These are phyloP conservation scores for Pogoniulus pusillus DNA, from an alignment of 2,797 vertebrate genomes.

Conservation along the genomic window DNA sequence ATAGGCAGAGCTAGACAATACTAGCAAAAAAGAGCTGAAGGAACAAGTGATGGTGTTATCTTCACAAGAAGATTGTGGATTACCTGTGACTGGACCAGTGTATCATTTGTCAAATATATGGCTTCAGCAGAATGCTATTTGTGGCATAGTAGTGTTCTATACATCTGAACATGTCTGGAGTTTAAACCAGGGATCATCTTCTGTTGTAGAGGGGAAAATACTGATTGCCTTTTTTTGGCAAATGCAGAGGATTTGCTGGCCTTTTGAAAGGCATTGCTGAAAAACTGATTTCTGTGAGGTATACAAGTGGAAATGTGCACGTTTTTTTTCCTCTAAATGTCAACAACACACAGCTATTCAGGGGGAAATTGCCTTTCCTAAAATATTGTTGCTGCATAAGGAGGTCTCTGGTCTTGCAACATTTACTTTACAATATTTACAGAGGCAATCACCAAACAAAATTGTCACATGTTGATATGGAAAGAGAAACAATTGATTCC, in stretches of 20 bases:
- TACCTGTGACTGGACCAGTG: background rate
- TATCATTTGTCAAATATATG: background rate
- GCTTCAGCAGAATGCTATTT: background rate
- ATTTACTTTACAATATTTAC: background rate
- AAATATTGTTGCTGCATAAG: background rate
- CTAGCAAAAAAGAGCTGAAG: background rate
- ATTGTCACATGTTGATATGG: background rate
- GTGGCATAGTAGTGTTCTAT: background rate
- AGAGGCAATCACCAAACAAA: background rate
- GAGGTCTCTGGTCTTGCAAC: background rate
- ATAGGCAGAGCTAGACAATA: background rate
- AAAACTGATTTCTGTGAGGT: background rate
- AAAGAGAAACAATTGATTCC: background rate
- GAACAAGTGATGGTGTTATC: background rate
- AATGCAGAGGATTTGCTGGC: background rate
- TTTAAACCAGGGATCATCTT: background rate
- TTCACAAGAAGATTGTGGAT: background rate
- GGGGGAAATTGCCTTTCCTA: background rate
- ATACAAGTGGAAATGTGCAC: background rate
- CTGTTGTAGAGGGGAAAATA: background rate
- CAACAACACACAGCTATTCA: background rate
- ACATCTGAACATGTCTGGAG: background rate
- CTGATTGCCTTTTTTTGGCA: background rate
- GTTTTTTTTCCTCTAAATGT: background rate
- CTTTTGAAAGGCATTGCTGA: background rate